Evolutionary conservation across 2,888 invertebrate genomes (phyloP), one percentile per base, ranked within the genome.

Genomic region (Reticulitermes lucifugus): DNA sequence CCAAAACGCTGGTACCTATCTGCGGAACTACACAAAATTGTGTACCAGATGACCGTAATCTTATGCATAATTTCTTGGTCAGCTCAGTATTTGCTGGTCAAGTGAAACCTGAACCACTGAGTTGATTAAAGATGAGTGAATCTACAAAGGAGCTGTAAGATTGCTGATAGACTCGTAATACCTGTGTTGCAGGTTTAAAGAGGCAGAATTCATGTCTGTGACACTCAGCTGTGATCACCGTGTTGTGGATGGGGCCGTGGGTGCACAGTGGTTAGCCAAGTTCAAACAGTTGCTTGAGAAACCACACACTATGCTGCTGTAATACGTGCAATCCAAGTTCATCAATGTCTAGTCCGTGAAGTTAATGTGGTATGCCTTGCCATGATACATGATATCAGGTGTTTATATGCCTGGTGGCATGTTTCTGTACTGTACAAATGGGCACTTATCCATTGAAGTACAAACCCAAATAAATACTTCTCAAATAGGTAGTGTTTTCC

Each of bases 181-280:
- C 2, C 3, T 35, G 35, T 60, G 21, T 60, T 84, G 65, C 60
- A 79, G 85, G 59, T 96, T 94, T 91, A 94, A 93, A 88, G 92
- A 93, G 88, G 94, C 95, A 2, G 95, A 95, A 88, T 94, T 95
- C 90, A 94, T 99, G 92, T 94, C 94, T 73, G 98, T 98, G 86
- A 99, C 99, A 29, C 93, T 99, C 87, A 98, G 99, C 88, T 98
- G 98, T 89, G 99, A 99, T 92, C 99, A 99, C 91, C 94, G 99
- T 89, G 98, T 98, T 43, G 97, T 99, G 12, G 99, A 99, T 91
- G 99, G 99, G 81, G 99, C 99, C 88, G 96, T 99, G 7, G 99
- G 98, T 84, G 99, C 99, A 3, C 94, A 96, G 90, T 99, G 98
- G 98, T 93, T 99, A 89, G 93, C 96, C 89, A 96, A 95, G 83